phyloP scores from a whole-genome alignment of 2,113 vertebrate species.

The Phyllopteryx taeniolatus region DNA sequence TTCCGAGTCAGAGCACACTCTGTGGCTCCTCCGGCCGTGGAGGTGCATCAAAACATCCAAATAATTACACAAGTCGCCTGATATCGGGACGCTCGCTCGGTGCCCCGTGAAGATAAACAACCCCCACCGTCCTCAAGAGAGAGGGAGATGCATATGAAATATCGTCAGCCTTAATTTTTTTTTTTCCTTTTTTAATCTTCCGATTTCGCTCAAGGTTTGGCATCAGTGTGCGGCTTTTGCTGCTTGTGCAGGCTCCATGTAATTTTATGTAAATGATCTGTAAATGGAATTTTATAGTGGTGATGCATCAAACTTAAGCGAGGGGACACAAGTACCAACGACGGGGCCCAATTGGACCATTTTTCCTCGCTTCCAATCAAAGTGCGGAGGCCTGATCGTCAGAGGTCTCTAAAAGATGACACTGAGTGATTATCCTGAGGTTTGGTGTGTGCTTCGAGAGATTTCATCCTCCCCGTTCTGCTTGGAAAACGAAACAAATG shows the following conservation, averaged over 20 bases:
- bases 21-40: slow-evolving; percentile 34
- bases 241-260: not conserved
- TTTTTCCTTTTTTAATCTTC: slow-evolving; percentile 33
- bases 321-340: not conserved
- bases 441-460: not conserved
- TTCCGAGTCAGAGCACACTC: slow-evolving; percentile 44
- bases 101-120: slow-evolving; percentile 18
- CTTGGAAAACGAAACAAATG: not conserved
- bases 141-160: slow-evolving; percentile 31
- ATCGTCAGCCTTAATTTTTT: slow-evolving; percentile 26
- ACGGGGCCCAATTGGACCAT: not conserved
- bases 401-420: not conserved
- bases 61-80: slow-evolving; percentile 45
- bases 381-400: not conserved
- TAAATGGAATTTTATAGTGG: not conserved
- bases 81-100: slow-evolving; percentile 17
- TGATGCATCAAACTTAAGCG: not conserved
- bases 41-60: slow-evolving; percentile 61
- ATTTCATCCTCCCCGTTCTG: not conserved
- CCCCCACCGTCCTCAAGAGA: slow-evolving; percentile 23
- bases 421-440: not conserved
- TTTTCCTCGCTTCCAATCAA: not conserved
- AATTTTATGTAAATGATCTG: not conserved
- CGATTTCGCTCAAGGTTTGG: slow-evolving; percentile 5
- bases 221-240: not conserved